Percentiles rank a stretch among this genome's conserved stretches.
Conservation (phyloP, 2,888 invertebrate species). For the Leptura quadrifasciata region DNA sequence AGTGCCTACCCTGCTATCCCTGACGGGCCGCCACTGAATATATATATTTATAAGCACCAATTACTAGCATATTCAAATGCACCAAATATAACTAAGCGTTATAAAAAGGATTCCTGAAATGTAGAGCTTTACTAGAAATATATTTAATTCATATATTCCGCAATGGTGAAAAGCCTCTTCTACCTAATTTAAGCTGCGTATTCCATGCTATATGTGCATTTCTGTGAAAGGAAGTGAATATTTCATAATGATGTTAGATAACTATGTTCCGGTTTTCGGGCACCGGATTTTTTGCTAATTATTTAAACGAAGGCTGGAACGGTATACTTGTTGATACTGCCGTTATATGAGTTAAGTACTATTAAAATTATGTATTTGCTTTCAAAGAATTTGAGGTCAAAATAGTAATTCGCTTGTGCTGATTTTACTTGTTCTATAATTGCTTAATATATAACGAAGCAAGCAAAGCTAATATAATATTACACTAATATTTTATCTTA, state of each 20-base stretch:
- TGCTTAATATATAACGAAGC: too few species aligned
- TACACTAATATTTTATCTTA: too few species aligned
- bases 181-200: conserved; percentile 14
- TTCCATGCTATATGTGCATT: conserved; percentile 4
- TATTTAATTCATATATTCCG: neutral
- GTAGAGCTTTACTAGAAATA: neutral
- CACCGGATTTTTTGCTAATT: neutral
- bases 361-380: too few species aligned
- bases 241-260: conserved; percentile 13
- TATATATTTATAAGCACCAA: neutral
- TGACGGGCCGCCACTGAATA: too few species aligned
- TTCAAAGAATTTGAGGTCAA: too few species aligned
- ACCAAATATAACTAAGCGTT: neutral
- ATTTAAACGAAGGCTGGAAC: neutral
- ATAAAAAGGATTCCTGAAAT: neutral
- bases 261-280: neutral
- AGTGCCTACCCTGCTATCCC: too few species aligned
- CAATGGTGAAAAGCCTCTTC: neutral
- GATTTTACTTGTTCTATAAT: too few species aligned
- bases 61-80: too few species aligned
- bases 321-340: neutral
- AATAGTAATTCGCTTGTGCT: too few species aligned
- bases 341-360: too few species aligned
- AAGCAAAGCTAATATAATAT: too few species aligned
- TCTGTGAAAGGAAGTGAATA: neutral